Base-by-base conservation (phyloP, 2,888 invertebrate genomes). In the Epinotia demarniana region DNA sequence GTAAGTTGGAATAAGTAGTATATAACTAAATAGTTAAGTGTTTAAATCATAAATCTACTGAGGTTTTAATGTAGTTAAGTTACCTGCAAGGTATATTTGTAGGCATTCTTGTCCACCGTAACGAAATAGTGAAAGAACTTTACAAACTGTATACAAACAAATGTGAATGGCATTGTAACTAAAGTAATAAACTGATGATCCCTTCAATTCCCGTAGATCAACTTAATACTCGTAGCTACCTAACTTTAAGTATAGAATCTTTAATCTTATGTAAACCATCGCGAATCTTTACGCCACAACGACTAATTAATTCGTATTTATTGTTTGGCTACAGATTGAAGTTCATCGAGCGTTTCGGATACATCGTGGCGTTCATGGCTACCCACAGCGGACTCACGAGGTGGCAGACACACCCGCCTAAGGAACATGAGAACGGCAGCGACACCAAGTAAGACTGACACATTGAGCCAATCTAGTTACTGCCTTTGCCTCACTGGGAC, bases 311-410 rank as follows among this genome's bases (percentile, higher is more conserved):
- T 43, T 46, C 13, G 46, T 64, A 63, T 63, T 77, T 77, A 76
- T 79, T 81, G 85, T 78, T 88, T 89, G 85, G 78, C 81, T 90
- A 79, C 95, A 98, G 98, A 95, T 95, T 96, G 87, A 97, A 97
- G 89, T 96, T 98, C 84, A 96, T 97, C 83, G 96, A 97, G 91
- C 95, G 97, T 72, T 97, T 97, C 85, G 98, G 98, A 67, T 96
- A 97, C 84, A 97, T 96, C 63, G 95, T 97, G 64, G 97, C 98
- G 1, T 99, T 98, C 90, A 94, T 99, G 85, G 97, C 98, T 61
- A 98, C 98, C 0, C 97, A 98, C 87, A 98, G 98, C 85, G 98
- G 98, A 0, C 94, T 99, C 3, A 98, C 98, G 0, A 94, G 98
- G 77, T 98, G 98, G 98, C 97, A 97, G 84, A 97, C 97, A 72